Base-by-base conservation (phyloP, 2,113 vertebrate species). In the Neolamprologus ventralis region DNA sequence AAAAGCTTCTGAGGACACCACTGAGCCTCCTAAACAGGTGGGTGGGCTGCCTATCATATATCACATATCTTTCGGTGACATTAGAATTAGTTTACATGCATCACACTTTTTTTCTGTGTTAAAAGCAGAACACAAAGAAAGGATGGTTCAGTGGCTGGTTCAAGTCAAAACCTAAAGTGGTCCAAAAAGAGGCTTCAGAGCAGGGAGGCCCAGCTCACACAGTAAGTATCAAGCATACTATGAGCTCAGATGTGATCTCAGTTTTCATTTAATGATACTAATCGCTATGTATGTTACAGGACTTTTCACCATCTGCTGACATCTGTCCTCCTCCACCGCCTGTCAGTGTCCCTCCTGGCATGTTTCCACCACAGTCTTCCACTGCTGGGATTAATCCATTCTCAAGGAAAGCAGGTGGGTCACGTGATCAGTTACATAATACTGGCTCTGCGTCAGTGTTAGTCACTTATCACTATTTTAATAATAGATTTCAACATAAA, bases 101-200 rank as follows among this genome's bases (percentile, higher is more conserved):
- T 68, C 21, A 6, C 4, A 37, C 23, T 75, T 16, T 16, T 2
- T 2, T 65, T 82, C 17, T 86, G 5, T 82, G 4, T 89, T 80
- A 57, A 73, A 35, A 51, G 19, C 92, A 98, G 98, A 90, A 90
- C 87, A 92, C 96, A 1, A 96, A 97, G 35, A 95, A 95, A n/a
- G 96, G 97, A 37, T 99, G 98, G 98, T 97, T 99, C 90, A 95
- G 95, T 13, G 90, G 97, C 28, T 98, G 98, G 98, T 98, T 99
- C 90, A 94, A 96, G 33, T 96, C 97, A 0, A 98, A 97, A 85
- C 90, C 96, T 49, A 94, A 89, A 63, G 90, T 96, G 0, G 8
- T 16, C 17, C 84, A 80, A 31, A 82, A 83, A 42, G 85, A 93
- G 12, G 83, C 78, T 37, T 49, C 58, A 45, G 85, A 83, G 78